phyloP scores from a whole-genome alignment of 2,113 vertebrate species.

The Ptilonorhynchus violaceus region DNA sequence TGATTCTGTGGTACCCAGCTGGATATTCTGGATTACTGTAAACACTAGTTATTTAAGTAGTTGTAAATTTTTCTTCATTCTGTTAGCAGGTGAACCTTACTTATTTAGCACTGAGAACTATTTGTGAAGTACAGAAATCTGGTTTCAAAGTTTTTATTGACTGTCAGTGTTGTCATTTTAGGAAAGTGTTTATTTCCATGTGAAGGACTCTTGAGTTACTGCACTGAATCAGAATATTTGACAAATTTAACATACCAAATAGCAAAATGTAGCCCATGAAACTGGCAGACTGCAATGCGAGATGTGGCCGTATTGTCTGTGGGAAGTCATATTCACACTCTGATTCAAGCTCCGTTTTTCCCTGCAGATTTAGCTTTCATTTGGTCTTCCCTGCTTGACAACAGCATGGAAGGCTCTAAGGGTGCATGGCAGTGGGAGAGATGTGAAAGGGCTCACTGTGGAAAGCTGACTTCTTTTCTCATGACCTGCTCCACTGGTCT shows the following conservation, averaged over 20 bases:
- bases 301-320: not conserved
- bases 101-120: not conserved
- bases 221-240: not conserved
- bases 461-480: not conserved
- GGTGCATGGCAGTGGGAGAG: not conserved
- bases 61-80: not conserved
- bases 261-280: not conserved
- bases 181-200: not conserved
- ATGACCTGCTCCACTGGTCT: fast-evolving
- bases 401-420: not conserved
- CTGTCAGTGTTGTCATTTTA: not conserved
- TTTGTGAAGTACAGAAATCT: not conserved
- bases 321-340: not conserved
- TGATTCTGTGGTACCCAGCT: not conserved
- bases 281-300: not conserved
- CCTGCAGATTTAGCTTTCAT: not conserved
- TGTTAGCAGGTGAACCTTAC: not conserved
- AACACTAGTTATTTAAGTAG: not conserved
- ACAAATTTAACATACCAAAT: not conserved
- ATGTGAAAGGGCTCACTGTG: not conserved
- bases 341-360: not conserved
- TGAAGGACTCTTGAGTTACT: not conserved
- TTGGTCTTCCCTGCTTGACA: not conserved
- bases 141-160: not conserved
- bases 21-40: not conserved